phyloP scores from a whole-genome alignment of 2,113 vertebrate species.

The Lutjanus erythropterus region DNA sequence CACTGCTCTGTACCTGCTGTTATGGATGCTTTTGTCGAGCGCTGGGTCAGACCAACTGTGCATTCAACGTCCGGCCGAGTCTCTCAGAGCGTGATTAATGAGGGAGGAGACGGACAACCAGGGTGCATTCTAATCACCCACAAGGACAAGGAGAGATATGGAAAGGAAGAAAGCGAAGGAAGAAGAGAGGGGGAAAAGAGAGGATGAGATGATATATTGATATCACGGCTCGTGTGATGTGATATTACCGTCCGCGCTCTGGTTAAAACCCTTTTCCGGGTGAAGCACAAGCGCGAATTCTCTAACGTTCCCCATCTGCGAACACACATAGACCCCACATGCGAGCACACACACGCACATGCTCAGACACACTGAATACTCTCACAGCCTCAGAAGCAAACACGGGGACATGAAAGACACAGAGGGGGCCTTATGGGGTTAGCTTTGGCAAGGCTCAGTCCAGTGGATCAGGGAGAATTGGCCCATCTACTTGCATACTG shows the following conservation, averaged over 20 bases:
- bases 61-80: conserved; percentile 59
- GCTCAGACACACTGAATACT: conserved; percentile 32
- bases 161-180: conserved; percentile 11
- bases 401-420: conserved; percentile 66
- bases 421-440: conserved; percentile 58
- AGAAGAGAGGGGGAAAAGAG: background rate
- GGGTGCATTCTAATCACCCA: conserved; percentile 74
- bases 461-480: conserved; percentile 69
- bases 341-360: background rate
- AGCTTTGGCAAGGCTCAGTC: conserved; percentile 58
- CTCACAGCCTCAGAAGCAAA: conserved; percentile 53
- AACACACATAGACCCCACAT: conserved; percentile 7
- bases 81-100: conserved; percentile 76
- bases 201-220: conserved; percentile 14
- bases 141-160: conserved; percentile 67
- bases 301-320: background rate
- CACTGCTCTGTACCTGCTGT: conserved; percentile 29
- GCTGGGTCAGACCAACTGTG: conserved; percentile 68
- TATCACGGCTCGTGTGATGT: conserved; percentile 11
- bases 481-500: conserved; percentile 54
- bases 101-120: conserved; percentile 63
- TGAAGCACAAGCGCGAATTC: conserved; percentile 9
- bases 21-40: conserved; percentile 58
- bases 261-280: conserved; percentile 35
- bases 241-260: background rate